Percentiles rank a stretch among this genome's conserved stretches.
Conservation (phyloP, 2,113 vertebrate genomes). For the Phyllostomus discolor region DNA sequence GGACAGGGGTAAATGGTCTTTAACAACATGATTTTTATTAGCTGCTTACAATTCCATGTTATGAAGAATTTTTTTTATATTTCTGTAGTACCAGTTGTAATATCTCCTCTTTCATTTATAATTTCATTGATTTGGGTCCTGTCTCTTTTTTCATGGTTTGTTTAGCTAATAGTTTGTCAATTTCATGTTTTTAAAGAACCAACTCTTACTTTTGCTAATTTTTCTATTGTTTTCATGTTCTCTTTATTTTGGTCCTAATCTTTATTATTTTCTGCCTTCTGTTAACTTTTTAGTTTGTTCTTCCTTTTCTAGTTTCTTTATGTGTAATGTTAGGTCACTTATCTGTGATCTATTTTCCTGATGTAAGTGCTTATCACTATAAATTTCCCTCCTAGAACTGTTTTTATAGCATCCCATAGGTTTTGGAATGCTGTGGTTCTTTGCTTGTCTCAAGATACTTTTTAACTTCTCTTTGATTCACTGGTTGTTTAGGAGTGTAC, state of each 20-base stretch:
- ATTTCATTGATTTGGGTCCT: background rate
- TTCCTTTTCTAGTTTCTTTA: too few species aligned
- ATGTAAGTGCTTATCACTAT: background rate
- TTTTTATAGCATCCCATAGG: too few species aligned
- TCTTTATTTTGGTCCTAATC: background rate
- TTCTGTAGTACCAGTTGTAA: background rate
- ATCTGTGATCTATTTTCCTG: background rate
- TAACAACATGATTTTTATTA: constrained; percentile 32
- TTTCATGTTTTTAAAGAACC: background rate
- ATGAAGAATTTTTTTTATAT: background rate
- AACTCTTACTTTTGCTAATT: background rate
- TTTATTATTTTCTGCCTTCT: too few species aligned
- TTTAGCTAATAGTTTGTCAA: background rate
- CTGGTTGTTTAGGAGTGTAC: background rate
- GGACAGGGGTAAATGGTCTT: background rate
- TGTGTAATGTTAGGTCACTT: background rate
- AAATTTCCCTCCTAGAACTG: background rate
- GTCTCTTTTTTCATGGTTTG: background rate
- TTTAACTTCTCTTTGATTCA: background rate
- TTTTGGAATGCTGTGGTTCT: too few species aligned
- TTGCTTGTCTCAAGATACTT: background rate
- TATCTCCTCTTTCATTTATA: background rate
- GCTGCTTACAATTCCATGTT: background rate
- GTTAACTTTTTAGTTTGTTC: too few species aligned
- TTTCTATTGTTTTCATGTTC: background rate